Conservation (phyloP, 2,797 vertebrate genomes). For the Austrolebias charrua region DNA sequence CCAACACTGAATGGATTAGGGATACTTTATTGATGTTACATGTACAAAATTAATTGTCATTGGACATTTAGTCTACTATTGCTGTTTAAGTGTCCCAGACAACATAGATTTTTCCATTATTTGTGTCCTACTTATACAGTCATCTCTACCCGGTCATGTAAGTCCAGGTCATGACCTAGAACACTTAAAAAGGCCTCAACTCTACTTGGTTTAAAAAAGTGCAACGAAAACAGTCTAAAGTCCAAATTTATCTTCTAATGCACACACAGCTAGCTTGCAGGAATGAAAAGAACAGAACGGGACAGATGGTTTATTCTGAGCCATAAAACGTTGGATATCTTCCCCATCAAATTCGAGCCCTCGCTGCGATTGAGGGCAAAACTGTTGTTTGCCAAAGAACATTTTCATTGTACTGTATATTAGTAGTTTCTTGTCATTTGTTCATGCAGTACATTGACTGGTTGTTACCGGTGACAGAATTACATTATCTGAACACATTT, state of each 20-base stretch:
- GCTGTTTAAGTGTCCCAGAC: no score
- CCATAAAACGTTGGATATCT: constrained; percentile 50
- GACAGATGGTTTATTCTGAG: constrained; percentile 60
- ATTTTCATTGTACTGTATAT: constrained; percentile 18
- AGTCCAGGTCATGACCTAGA: not conserved
- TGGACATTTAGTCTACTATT: no score
- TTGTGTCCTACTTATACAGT: no score
- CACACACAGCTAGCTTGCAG: constrained; percentile 3
- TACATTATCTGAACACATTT: not conserved
- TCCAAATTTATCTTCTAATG: constrained; percentile 31
- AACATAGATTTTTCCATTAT: no score
- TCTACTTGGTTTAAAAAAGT: constrained; percentile 4
- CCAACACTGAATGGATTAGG: no score
- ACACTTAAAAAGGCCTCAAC: not conserved
- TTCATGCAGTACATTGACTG: constrained; percentile 23
- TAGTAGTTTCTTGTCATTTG: not conserved
- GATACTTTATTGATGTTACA: no score
- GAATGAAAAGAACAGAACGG: constrained; percentile 39
- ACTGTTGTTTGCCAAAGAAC: constrained; percentile 39
- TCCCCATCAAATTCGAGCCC: constrained; percentile 43
- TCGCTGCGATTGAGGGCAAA: constrained; percentile 51
- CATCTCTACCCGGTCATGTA: no score
- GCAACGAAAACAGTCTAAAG: constrained; percentile 11
- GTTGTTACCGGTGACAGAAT: constrained; percentile 6
- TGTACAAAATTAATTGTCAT: no score